These are phyloP conservation scores for Anisognathus igniventris DNA, from an alignment of 2,797 vertebrate species.

Conservation along the genomic window DNA sequence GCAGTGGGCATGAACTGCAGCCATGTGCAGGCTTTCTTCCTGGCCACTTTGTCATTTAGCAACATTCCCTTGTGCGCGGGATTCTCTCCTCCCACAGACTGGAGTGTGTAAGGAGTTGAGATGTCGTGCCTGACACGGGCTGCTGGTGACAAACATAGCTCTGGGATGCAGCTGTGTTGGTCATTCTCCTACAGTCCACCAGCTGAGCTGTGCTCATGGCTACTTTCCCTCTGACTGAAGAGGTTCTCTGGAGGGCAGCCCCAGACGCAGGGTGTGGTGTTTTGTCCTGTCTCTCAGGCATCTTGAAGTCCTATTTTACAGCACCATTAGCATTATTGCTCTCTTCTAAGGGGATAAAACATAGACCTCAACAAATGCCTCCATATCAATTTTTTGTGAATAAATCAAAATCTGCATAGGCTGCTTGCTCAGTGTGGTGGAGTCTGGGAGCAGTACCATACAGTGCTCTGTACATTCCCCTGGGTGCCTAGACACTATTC, in stretches of 20 bases:
- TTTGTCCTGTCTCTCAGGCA: neutral
- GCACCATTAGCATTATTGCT: rapidly evolving
- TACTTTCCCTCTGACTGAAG: neutral
- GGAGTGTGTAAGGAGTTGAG: neutral
- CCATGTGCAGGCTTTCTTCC: neutral
- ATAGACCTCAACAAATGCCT: neutral
- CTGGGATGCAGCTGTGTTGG: neutral
- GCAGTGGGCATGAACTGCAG: neutral
- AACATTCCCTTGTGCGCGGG: rapidly evolving
- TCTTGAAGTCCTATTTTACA: neutral
- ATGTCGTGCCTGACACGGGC: neutral
- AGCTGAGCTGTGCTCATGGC: neutral
- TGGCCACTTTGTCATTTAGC: neutral
- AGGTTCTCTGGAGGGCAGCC: neutral
- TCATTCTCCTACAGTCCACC: neutral
- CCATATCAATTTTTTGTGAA: neutral
- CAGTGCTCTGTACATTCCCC: rapidly evolving
- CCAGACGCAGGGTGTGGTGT: neutral
- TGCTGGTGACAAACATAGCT: rapidly evolving
- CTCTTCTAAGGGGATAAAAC: neutral
- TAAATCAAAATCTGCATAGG: neutral
- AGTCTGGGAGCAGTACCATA: neutral
- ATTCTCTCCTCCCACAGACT: neutral
- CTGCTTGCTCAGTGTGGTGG: neutral
- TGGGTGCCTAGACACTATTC: neutral